Base-by-base conservation (phyloP, 2,888 invertebrate genomes). In the Polymixis flavicincta region DNA sequence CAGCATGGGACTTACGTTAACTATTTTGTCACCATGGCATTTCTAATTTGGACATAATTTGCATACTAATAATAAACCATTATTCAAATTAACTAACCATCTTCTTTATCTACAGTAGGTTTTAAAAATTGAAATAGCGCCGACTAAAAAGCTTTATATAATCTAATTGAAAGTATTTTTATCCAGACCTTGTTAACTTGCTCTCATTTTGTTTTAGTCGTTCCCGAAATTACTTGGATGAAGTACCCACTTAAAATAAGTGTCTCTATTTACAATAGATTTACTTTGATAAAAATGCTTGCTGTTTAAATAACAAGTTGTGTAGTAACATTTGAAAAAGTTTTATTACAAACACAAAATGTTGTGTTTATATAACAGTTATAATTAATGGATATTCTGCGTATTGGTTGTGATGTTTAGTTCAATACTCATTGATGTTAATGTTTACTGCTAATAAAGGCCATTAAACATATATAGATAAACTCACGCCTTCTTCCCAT, bases 211-310 rank as follows among this genome's bases (percentile, higher is more conserved):
- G 59, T 73, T 76, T 75, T 13, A 60, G 84, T 66, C 73, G 37
- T 76, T 78, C 54, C 52, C 28, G 59, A 85, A 84, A 85, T 82
- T 69, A 67, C 85, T 68, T 72, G 52, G 66, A 76, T 78, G 52
- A 69, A 85, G 82, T 85, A 74, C 63, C 32, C 61, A 76, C 69
- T 82, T 71, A 70, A 84, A 82, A 75, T 74, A 84, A 84, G 74
- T 78, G 74, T 71, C 73, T 71, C 50, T 85, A 72, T 84, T 84
- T 74, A 84, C 69, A 78, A 82, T 71, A 84, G 65, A 74, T 81
- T 81, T 57, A 75, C 71, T 71, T 84, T 71, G 22, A 61, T 66
- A 63, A 71, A 82, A 82, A 60, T n/a, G 73, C 50, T 67, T 9
- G 52, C 70, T 68, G 60, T 2, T 5, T 55, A 67, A 54, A 70